phyloP scores from a whole-genome alignment of 2,113 vertebrate genomes.

The Otocyon megalotis region DNA sequence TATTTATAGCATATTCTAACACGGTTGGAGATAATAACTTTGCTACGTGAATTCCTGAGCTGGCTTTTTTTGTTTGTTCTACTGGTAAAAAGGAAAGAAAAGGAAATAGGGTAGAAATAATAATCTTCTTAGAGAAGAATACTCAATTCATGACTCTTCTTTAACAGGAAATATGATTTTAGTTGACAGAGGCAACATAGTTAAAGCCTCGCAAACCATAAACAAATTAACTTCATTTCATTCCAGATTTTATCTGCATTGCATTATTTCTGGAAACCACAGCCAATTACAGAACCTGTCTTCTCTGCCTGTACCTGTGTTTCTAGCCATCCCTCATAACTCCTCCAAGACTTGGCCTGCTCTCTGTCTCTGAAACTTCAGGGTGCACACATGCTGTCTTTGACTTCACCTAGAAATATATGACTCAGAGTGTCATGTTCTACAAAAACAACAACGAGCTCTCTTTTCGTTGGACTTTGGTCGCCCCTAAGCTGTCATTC shows the following conservation, averaged over 20 bases:
- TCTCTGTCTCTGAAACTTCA: neutral
- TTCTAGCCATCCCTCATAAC: neutral
- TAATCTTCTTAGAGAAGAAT: neutral
- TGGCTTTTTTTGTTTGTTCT: neutral
- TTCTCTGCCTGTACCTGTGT: neutral
- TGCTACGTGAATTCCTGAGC: neutral
- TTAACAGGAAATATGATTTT: neutral
- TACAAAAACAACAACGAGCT: neutral
- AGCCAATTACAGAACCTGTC: neutral
- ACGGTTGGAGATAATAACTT: neutral
- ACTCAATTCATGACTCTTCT: neutral
- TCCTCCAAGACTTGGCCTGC: neutral
- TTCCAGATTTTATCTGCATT: neutral
- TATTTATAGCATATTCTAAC: neutral
- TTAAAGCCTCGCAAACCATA: neutral
- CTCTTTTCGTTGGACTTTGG: neutral
- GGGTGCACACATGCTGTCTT: rapidly evolving
- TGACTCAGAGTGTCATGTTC: neutral
- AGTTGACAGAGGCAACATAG: neutral
- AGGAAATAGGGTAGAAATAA: neutral
- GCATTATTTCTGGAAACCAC: neutral
- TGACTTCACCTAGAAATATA: neutral
- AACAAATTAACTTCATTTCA: neutral
- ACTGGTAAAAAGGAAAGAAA: neutral
- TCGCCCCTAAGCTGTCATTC: neutral